A percentile compares a stretch with the other conserved stretches of the same genome.
phyloP scores from a whole-genome alignment of 2,113 vertebrate species.

The Serilophus lunatus region DNA sequence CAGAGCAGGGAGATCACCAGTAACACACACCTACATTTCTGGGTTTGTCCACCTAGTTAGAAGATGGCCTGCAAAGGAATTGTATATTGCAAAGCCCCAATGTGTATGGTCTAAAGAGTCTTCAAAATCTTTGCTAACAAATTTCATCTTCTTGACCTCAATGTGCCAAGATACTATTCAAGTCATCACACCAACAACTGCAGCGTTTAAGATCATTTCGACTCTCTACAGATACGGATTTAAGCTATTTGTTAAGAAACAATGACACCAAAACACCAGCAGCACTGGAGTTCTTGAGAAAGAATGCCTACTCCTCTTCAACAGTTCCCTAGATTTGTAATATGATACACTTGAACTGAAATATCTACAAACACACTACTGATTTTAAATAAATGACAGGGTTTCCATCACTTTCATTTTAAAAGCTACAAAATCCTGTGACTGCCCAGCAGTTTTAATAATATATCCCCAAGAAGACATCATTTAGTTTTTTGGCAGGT shows the following conservation, averaged over 20 bases:
- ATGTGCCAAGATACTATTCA: neutral
- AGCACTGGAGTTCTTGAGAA: neutral
- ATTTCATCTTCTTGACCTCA: neutral
- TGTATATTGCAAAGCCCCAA: neutral
- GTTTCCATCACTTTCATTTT: neutral
- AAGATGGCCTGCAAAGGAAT: neutral
- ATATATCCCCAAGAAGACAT: neutral
- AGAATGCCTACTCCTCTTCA: neutral
- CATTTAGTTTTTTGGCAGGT: neutral
- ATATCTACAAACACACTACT: neutral
- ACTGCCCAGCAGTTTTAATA: neutral
- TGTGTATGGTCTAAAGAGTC: neutral
- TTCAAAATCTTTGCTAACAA: neutral
- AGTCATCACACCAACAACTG: neutral
- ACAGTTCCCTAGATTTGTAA: neutral
- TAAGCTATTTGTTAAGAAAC: neutral
- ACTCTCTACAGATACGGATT: rapidly evolving
- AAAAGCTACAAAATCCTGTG: neutral
- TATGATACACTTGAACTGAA: neutral
- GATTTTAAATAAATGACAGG: neutral
- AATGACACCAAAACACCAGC: neutral
- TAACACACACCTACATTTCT: neutral
- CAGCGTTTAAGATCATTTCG: neutral
- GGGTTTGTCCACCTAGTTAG: neutral
- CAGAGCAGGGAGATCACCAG: rapidly evolving